Evolutionary conservation across 2,888 invertebrate species (phyloP).

Genomic region (Tigriopus californicus): DNA sequence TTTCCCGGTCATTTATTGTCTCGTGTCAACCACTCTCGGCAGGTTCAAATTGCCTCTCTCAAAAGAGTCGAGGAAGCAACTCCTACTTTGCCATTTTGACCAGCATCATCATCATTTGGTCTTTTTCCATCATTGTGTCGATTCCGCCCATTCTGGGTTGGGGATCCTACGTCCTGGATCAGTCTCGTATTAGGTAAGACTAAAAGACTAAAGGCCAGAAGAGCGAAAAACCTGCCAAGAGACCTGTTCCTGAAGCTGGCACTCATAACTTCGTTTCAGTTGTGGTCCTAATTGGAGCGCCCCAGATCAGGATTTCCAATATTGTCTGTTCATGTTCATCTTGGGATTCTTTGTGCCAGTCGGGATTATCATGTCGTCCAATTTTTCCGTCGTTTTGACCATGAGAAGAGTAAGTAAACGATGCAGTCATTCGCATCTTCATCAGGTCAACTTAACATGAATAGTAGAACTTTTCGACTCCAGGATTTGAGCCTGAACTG

Average conservation of each 20-base stretch:
- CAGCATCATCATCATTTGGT: not conserved
- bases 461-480: too few species aligned
- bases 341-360: not conserved
- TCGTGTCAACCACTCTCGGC: not conserved
- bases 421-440: too few species aligned
- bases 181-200: conserved; percentile 2
- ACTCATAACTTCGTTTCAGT: not conserved
- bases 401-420: not conserved
- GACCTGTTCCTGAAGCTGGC: not conserved
- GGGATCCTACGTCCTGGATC: not conserved
- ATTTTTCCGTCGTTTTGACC: not conserved
- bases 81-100: too few species aligned
- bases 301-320: not conserved
- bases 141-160: not conserved
- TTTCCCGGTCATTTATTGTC: not conserved
- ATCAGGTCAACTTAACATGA: too few species aligned
- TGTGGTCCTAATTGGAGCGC: not conserved
- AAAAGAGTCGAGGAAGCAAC: too few species aligned
- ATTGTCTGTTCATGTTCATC: not conserved
- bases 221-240: too few species aligned
- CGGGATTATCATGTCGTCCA: not conserved
- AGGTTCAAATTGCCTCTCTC: too few species aligned
- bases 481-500: too few species aligned
- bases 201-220: not conserved
- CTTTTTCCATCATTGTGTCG: not conserved